Base-by-base conservation (phyloP, 1,140 invertebrate species). In the Lepidurus apus region DNA sequence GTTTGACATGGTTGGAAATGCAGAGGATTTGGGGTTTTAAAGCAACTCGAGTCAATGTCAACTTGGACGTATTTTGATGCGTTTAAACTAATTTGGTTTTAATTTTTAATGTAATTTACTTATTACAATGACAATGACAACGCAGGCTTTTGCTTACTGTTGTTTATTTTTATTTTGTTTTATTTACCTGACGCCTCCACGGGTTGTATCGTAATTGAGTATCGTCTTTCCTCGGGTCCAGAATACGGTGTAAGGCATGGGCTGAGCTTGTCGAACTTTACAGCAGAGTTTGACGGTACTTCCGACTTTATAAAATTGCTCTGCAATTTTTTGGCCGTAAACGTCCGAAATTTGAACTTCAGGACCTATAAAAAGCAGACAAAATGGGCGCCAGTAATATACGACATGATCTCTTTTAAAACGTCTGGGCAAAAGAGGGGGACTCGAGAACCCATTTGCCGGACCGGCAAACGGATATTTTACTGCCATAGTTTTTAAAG, bases 291-390 rank as follows among this genome's bases (percentile, higher is more conserved):
- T 65, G 13, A 65, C 53, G 21, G 53, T 65, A 21, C 53, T 65
- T 8, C 53, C 53, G 53, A 65, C 53, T 65, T 65, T 65, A 17
- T 65, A 65, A 65, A 65, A 65, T 17, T 65, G 53, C 21, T 65
- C 53, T 13, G 53, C 53, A 65, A 65, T 65, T 17, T 65, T 65
- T 65, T 65, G 53, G 21, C 53, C 53, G 8, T 65, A 65, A 65
- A 65, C 53, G 53, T 65, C 53, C 17, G 53, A 65, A 65, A 65
- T 65, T 65, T 65, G 53, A 65, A 65, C 53, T 65, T 65, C 53
- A 65, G 53, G 53, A n/a, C 53, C 53, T 65, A 65, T 65, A 65
- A 65, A 65, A 65, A 65, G 53, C 17, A 65, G n/a, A 65, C 53
- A 65, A 7, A 13, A 21, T 65, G 17, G 53, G 13, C 17, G 21